These are phyloP conservation scores for Tinea pellionella DNA, from an alignment of 2,888 invertebrate species.

Conservation along the genomic window DNA sequence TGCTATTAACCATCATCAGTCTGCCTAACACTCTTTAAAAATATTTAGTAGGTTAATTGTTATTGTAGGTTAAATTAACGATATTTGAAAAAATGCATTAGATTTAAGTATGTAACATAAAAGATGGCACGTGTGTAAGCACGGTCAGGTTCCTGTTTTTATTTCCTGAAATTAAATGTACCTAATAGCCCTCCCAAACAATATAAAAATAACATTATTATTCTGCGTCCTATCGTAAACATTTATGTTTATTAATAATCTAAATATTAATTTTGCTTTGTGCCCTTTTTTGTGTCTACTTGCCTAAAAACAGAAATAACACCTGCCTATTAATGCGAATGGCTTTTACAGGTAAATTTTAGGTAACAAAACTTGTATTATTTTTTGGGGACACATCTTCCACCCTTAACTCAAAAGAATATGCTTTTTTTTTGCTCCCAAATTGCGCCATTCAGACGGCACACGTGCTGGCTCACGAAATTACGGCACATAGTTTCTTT, in stretches of 20 bases:
- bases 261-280: not conserved
- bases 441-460: constrained; percentile 41
- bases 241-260: not conserved
- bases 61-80: too few relatives aligned
- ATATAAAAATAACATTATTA: too few relatives aligned
- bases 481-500: constrained; percentile 25
- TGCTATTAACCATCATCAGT: too few relatives aligned
- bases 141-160: too few relatives aligned
- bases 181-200: too few relatives aligned
- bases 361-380: not conserved
- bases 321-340: not conserved
- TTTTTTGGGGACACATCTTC: not conserved
- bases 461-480: constrained; percentile 59
- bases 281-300: not conserved
- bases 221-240: not conserved
- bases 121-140: too few relatives aligned
- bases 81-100: too few relatives aligned
- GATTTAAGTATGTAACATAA: too few relatives aligned
- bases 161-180: too few relatives aligned
- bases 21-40: too few relatives aligned
- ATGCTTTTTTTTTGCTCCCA: constrained; percentile 35
- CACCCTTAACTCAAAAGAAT: constrained; percentile 10
- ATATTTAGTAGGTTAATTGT: too few relatives aligned
- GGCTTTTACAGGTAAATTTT: not conserved
- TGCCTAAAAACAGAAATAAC: not conserved